These are phyloP conservation scores for Aphrophora alni DNA, from an alignment of 2,888 invertebrate genomes.

Conservation along the genomic window DNA sequence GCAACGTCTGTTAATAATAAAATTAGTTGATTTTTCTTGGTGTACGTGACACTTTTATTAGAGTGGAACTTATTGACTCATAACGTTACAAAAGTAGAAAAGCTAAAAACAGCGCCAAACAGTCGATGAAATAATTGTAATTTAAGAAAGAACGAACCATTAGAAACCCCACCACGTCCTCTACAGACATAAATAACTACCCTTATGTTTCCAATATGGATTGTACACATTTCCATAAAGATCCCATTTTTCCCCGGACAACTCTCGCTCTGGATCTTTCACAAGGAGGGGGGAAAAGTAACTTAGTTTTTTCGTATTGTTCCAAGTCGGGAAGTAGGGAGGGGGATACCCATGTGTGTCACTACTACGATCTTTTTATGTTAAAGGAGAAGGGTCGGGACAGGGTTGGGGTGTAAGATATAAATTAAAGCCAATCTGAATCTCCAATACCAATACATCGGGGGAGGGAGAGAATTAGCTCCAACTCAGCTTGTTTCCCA, in stretches of 20 bases:
- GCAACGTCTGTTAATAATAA: no score
- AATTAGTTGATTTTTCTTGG: no score
- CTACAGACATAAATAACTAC: slow-evolving; percentile 32
- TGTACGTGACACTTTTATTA: no score
- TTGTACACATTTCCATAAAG: slow-evolving; percentile 41
- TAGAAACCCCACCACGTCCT: slow-evolving; percentile 20
- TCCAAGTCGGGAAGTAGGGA: slow-evolving; percentile 12
- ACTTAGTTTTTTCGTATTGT: slow-evolving; percentile 43
- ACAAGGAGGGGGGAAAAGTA: slow-evolving; percentile 24
- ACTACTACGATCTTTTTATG: slow-evolving; percentile 39
- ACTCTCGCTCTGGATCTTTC: not conserved
- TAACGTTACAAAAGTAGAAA: not conserved
- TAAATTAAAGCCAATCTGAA: slow-evolving; percentile 41
- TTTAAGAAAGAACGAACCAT: slow-evolving; percentile 25
- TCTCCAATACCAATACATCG: not conserved
- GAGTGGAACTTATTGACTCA: no score
- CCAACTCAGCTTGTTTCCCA: not conserved
- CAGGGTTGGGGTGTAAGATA: slow-evolving; percentile 35
- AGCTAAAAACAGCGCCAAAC: not conserved
- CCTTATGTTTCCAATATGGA: slow-evolving; percentile 42
- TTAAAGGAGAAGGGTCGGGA: slow-evolving; percentile 33
- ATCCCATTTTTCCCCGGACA: slow-evolving; percentile 37
- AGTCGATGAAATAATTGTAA: slow-evolving; percentile 30
- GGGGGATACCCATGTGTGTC: slow-evolving; percentile 38
- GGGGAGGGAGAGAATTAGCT: slow-evolving; percentile 26